These are phyloP conservation scores for Microctonus brassicae DNA, from an alignment of 2,888 invertebrate genomes.

Conservation along the genomic window DNA sequence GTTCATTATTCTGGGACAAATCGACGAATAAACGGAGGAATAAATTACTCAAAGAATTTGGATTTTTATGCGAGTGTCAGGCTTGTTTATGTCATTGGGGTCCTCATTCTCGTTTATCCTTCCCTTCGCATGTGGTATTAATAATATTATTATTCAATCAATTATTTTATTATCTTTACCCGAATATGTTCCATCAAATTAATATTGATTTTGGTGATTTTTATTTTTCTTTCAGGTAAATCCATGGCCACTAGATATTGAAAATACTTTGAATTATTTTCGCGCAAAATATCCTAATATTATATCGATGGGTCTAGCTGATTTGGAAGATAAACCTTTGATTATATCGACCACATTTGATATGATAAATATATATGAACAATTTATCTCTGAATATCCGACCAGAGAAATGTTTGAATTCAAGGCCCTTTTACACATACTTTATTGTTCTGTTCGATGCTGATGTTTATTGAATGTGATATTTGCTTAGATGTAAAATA, in stretches of 20 bases:
- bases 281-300: not conserved
- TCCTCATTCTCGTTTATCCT: not conserved
- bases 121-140: not conserved
- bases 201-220: not conserved
- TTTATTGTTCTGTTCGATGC: not conserved
- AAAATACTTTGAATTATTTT: not conserved
- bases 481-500: not conserved
- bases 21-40: not conserved
- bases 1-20: not conserved
- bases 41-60: not conserved
- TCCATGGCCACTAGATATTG: not conserved
- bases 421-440: not conserved
- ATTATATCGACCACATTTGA: constrained; percentile 1
- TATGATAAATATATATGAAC: not conserved
- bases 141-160: not conserved
- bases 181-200: no score
- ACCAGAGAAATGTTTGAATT: not conserved
- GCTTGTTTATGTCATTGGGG: not conserved
- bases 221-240: not conserved
- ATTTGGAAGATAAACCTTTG: not conserved
- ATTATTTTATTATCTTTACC: not conserved
- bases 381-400: not conserved
- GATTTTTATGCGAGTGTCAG: not conserved
- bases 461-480: no score
- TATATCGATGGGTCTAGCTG: not conserved